Conservation (phyloP, 2,888 invertebrate species). For the Polylopha cassiicola region DNA sequence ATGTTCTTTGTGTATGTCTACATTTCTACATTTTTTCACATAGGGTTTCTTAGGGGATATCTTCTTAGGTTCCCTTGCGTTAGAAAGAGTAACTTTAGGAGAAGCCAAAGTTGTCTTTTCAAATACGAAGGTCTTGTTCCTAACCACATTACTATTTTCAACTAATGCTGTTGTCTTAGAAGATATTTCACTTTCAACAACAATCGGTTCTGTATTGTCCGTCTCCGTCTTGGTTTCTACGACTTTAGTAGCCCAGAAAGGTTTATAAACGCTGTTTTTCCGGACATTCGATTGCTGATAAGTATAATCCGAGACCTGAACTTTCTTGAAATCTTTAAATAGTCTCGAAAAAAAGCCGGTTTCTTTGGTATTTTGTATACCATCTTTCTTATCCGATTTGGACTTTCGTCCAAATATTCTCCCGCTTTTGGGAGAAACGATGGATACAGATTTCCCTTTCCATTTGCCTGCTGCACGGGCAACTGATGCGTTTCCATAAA, state of each 20-base stretch:
- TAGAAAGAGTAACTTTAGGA: conserved; percentile 37
- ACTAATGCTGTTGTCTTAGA: conserved; percentile 27
- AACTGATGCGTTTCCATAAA: conserved; percentile 38
- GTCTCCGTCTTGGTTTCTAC: conserved; percentile 30
- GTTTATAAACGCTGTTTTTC: conserved; percentile 49
- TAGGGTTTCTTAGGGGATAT: conserved; percentile 23
- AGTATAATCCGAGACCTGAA: conserved; percentile 56
- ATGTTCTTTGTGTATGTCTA: conserved; percentile 44
- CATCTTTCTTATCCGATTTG: conserved; percentile 24
- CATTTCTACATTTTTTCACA: conserved; percentile 35
- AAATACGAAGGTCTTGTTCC: conserved; percentile 38
- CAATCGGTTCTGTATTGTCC: conserved; percentile 20
- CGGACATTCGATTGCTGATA: conserved; percentile 52
- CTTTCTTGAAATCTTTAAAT: conserved; percentile 52
- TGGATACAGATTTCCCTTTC: conserved; percentile 56
- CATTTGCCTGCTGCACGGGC: conserved; percentile 42
- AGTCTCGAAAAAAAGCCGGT: conserved; percentile 48
- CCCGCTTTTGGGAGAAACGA: conserved; percentile 60
- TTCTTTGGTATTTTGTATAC: conserved; percentile 26
- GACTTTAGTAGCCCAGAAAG: conserved; percentile 57
- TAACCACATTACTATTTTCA: conserved; percentile 32
- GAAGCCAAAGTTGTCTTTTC: conserved; percentile 33
- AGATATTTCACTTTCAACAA: conserved; percentile 24
- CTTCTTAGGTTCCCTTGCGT: conserved; percentile 16
- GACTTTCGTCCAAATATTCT: conserved; percentile 37